Conservation (phyloP, 1,140 invertebrate genomes). For the Eciton burchellii region DNA sequence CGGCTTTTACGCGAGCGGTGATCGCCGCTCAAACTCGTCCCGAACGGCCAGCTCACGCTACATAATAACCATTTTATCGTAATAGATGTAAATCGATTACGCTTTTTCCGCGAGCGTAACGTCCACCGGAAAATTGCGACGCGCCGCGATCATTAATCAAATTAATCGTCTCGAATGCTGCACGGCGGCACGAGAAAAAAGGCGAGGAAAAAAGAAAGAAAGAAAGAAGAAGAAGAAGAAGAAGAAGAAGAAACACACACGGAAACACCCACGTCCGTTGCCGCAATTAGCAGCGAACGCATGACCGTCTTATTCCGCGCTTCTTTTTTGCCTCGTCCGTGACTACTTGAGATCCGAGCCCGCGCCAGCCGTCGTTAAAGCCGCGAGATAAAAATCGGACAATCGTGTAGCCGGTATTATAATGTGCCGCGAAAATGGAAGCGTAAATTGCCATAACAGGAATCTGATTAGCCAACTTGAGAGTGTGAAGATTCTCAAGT, state of each 20-base stretch:
- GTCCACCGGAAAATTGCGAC: constrained; percentile 44
- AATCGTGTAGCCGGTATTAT: not conserved
- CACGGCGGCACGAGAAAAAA: not conserved
- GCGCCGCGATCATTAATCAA: constrained; percentile 54
- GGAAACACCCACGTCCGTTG: constrained; percentile 41
- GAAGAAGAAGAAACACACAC: not conserved
- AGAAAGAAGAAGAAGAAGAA: too few species aligned
- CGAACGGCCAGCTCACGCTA: constrained; percentile 51
- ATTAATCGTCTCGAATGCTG: constrained; percentile 41
- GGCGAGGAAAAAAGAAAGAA: too few species aligned
- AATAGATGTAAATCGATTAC: constrained; percentile 61
- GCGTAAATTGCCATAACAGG: constrained; percentile 6
- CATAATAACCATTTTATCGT: constrained; percentile 61
- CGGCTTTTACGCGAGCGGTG: constrained; percentile 40
- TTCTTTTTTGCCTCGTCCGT: not conserved
- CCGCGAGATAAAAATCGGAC: constrained; percentile 19
- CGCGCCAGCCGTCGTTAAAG: constrained; percentile 6
- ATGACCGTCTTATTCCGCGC: not conserved
- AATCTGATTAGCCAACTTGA: constrained; percentile 30
- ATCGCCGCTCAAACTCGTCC: constrained; percentile 52
- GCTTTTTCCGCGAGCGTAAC: constrained; percentile 23
- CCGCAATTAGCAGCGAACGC: constrained; percentile 35
- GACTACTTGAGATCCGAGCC: not conserved
- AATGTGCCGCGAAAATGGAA: constrained; percentile 30
- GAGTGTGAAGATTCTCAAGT: constrained; percentile 32